A percentile compares a stretch with the other conserved stretches of the same genome.
These are phyloP conservation scores for Heliconius melpomene DNA, from an alignment of 1,140 invertebrate species.

Conservation along the genomic window DNA sequence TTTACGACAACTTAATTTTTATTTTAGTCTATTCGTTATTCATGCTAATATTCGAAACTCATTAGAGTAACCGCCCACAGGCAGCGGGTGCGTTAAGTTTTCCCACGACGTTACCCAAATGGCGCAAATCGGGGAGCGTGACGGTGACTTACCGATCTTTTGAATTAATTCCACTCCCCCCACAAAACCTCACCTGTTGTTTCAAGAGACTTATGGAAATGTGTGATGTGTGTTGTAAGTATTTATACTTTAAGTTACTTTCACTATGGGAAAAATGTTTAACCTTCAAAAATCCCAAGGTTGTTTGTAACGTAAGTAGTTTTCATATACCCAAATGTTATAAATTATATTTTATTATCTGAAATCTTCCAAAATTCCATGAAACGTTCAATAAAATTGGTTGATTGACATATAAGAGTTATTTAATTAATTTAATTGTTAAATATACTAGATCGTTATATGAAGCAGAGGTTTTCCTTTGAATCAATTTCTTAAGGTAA, in stretches of 20 bases:
- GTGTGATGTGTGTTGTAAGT: slow-evolving; percentile 2
- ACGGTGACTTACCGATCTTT: slow-evolving; percentile 77
- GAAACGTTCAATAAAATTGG: not conserved
- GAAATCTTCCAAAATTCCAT: not conserved
- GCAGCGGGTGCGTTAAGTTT: slow-evolving; percentile 67
- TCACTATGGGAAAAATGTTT: slow-evolving; percentile 28
- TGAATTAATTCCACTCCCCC: slow-evolving; percentile 54
- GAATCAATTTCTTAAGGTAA: too few species aligned
- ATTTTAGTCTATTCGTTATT: not conserved
- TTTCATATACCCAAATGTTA: not conserved
- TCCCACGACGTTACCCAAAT: slow-evolving; percentile 73
- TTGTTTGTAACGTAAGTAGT: not conserved
- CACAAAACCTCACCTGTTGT: slow-evolving; percentile 73
- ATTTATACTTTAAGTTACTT: slow-evolving; percentile 25
- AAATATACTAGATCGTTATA: too few species aligned
- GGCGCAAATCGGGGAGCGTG: slow-evolving; percentile 60
- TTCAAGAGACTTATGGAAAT: slow-evolving; percentile 27
- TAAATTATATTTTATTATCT: not conserved
- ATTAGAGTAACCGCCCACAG: slow-evolving; percentile 19
- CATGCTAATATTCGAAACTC: not conserved
- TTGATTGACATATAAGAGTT: not conserved
- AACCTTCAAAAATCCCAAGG: slow-evolving; percentile 23
- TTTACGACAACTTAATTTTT: too few species aligned
- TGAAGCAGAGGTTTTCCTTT: too few species aligned
- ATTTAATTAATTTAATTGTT: too few species aligned